Percentiles rank a stretch among this genome's conserved stretches.
These are phyloP conservation scores for Microtus ochrogaster DNA, from an alignment of 2,113 vertebrate genomes.

Conservation along the genomic window DNA sequence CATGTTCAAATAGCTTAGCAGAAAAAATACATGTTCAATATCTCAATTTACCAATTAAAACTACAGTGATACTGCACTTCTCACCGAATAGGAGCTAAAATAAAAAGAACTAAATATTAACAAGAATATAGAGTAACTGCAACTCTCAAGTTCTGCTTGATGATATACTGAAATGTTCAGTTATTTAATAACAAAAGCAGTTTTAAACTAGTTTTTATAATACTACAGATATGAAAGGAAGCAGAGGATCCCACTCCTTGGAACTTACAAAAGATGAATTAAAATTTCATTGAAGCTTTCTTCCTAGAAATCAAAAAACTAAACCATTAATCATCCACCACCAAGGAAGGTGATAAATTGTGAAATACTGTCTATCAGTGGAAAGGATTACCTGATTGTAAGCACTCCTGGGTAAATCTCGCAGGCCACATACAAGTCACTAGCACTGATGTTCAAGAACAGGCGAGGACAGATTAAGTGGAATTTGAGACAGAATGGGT, in stretches of 20 bases:
- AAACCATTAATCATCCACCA: neutral
- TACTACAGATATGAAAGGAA: neutral
- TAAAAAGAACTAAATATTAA: constrained; percentile 12
- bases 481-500: neutral
- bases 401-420: neutral
- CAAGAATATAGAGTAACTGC: neutral
- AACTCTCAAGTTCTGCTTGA: neutral
- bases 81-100: neutral
- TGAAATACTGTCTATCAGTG: neutral
- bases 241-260: neutral
- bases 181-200: neutral
- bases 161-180: neutral
- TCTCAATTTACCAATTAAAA: neutral
- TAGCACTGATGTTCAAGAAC: neutral
- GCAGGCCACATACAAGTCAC: neutral
- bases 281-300: neutral
- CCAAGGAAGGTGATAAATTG: neutral
- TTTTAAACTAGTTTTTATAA: neutral
- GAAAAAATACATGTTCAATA: neutral
- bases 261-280: neutral
- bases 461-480: neutral
- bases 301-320: neutral
- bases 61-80: neutral
- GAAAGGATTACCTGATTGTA: neutral
- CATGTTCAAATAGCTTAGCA: neutral